These are phyloP conservation scores for Sebastiscus tertius DNA, from an alignment of 2,797 vertebrate species.

Conservation along the genomic window DNA sequence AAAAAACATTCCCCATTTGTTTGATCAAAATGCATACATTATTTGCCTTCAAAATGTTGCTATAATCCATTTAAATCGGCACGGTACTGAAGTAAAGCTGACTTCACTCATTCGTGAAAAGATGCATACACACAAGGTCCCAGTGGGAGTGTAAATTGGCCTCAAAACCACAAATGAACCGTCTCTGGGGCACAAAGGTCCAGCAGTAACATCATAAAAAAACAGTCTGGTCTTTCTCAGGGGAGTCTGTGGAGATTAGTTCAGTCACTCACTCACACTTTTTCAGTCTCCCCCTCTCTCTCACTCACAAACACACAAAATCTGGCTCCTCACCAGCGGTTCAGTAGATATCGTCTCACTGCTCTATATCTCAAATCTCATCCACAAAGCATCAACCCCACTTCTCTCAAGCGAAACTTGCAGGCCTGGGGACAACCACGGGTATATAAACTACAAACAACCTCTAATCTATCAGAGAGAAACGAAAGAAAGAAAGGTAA, in stretches of 20 bases:
- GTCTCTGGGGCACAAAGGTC: constrained; percentile 34
- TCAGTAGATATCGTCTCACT: constrained; percentile 1
- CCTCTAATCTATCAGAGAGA: neutral
- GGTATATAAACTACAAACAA: neutral
- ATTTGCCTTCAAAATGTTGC: neutral
- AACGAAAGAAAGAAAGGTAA: neutral
- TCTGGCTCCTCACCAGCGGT: neutral
- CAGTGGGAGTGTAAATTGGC: constrained; percentile 61
- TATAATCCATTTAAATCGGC: neutral
- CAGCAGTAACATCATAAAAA: constrained; percentile 47
- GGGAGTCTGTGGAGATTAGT: constrained; percentile 28
- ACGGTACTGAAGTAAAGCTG: neutral
- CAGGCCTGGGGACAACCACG: neutral
- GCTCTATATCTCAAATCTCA: constrained; percentile 26
- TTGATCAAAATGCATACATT: neutral
- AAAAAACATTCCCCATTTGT: neutral
- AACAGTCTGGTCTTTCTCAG: constrained; percentile 51
- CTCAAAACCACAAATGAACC: constrained; percentile 73
- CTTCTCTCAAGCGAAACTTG: neutral
- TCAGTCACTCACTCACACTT: constrained; percentile 15
- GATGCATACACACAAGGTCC: constrained; percentile 38
- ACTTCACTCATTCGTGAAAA: constrained; percentile 47
- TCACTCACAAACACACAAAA: neutral
- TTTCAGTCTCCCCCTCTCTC: neutral
- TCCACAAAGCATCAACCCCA: neutral